A percentile compares a stretch with the other conserved stretches of the same genome.
phyloP scores from a whole-genome alignment of 2,113 vertebrate genomes.

The Nothocercus nigrocapillus region DNA sequence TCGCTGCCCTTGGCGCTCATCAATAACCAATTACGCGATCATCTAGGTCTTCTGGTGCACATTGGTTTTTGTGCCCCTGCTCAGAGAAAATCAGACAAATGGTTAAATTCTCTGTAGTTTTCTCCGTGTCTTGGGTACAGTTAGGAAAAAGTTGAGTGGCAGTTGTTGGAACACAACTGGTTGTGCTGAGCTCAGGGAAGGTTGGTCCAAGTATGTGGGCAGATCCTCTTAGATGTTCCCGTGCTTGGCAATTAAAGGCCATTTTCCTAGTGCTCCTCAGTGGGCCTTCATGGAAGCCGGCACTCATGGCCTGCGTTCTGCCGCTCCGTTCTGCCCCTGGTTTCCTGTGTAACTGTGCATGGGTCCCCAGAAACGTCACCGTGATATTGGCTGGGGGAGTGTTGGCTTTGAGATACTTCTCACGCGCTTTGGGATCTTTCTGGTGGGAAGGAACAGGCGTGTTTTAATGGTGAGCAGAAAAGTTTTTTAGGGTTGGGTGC shows the following conservation, averaged over 20 bases:
- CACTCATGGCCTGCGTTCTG: neutral
- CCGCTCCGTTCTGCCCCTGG: neutral
- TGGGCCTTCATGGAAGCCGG: neutral
- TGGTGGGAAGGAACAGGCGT: neutral
- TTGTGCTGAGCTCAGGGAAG: neutral
- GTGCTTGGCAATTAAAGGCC: neutral
- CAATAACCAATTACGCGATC: constrained; percentile 38
- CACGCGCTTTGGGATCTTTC: neutral
- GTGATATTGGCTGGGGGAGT: neutral
- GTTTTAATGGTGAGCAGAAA: neutral
- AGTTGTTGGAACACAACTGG: neutral
- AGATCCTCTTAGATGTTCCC: neutral
- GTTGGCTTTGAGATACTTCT: neutral
- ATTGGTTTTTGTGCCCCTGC: neutral
- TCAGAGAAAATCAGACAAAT: neutral
- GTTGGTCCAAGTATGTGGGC: neutral
- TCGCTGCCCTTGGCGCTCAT: constrained; percentile 18
- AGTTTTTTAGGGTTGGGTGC: neutral
- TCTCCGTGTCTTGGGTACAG: neutral
- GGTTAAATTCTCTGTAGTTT: neutral
- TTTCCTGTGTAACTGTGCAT: neutral
- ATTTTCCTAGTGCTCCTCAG: neutral
- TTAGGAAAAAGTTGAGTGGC: neutral
- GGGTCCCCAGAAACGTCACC: neutral
- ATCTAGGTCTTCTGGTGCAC: constrained; percentile 14